Base-by-base conservation (phyloP, 1,140 invertebrate genomes). In the Callitettix versicolor region DNA sequence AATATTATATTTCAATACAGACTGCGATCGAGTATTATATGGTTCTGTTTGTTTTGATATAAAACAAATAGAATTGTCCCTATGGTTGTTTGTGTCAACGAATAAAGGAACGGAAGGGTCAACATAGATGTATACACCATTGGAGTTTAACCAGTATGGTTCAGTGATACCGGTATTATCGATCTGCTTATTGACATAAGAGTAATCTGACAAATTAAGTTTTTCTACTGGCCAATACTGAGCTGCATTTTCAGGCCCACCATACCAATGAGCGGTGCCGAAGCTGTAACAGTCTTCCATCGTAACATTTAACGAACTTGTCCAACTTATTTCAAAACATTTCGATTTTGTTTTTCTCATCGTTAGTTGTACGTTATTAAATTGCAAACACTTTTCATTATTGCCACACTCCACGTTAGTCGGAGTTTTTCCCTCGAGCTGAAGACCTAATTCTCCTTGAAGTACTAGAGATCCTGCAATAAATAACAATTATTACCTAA, bases 41-140 rank as follows among this genome's bases (percentile, higher is more conserved):
- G 80, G 80, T 5, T 73, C 58, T 36, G 71, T 73, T 11, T 75
- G 74, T 44, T 78, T 67, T 0, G 79, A 73, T 11, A 78, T 72
- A 12, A 85, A 71, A 57, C 83, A 85, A 0, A 83, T 59, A 56
- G 78, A 69, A 22, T 76, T 73, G 40, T 78, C 70, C 9, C 70
- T 68, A n/a, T 68, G 62, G 55, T 75, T 74, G 61, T 86, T 86
- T 1, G 53, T 33, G 20, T 60, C 58, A 0, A 63, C 38, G 18
- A 64, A 64, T 9, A 64, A 26, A 5, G 60, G 57, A 2, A 55
- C 43, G 1, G 44, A 22, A 2, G 46, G 43, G 38, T 61, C 30
- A 1, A 62, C 59, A n/a, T 61, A 57, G 17, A 62, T 44, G 26
- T 59, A 57, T 26, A 48, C 53, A 0, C 63, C 63, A 17, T 57